A percentile compares a stretch with the other conserved stretches of the same genome.
Evolutionary conservation across 2,113 vertebrate species (phyloP).

Genomic region (Seriola quinqueradiata): DNA sequence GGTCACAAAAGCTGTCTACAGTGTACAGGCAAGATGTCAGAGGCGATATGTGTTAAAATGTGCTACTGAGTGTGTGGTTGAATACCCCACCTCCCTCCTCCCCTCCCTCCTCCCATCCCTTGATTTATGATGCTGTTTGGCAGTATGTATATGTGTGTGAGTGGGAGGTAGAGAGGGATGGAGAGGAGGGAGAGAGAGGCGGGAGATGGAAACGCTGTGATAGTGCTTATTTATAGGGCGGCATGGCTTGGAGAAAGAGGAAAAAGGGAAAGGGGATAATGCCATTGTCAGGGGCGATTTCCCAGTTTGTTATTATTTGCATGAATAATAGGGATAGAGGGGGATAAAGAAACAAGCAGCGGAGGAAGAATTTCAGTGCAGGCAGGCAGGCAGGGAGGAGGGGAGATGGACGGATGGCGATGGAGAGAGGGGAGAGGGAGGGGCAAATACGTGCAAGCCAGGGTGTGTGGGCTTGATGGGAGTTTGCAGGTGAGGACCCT

Average conservation of each 20-base stretch:
- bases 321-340: slow-evolving; percentile 55
- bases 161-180: slow-evolving; percentile 74
- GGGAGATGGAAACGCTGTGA: slow-evolving; percentile 66
- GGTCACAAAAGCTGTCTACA: slow-evolving; percentile 39
- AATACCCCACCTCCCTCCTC: slow-evolving; percentile 52
- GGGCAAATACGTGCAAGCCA: slow-evolving; percentile 55
- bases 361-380: slow-evolving; percentile 71
- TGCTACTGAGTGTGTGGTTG: slow-evolving; percentile 64
- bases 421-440: slow-evolving; percentile 67
- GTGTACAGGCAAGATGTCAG: slow-evolving; percentile 63
- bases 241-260: slow-evolving; percentile 44
- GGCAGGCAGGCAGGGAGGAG: slow-evolving; percentile 60
- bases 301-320: slow-evolving; percentile 70
- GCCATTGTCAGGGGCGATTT: slow-evolving; percentile 62
- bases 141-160: slow-evolving; percentile 80
- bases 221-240: slow-evolving; percentile 72
- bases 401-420: slow-evolving; percentile 64
- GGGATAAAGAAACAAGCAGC: slow-evolving; percentile 51
- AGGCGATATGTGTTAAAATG: slow-evolving; percentile 73
- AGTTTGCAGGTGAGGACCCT: slow-evolving; percentile 75
- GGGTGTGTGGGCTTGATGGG: slow-evolving; percentile 67
- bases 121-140: slow-evolving; percentile 87
- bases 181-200: slow-evolving; percentile 66
- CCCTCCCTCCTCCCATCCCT: slow-evolving; percentile 63
- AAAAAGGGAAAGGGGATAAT: slow-evolving; percentile 52